Conservation (phyloP, 2,888 invertebrate species). For the Nomada fucata region DNA sequence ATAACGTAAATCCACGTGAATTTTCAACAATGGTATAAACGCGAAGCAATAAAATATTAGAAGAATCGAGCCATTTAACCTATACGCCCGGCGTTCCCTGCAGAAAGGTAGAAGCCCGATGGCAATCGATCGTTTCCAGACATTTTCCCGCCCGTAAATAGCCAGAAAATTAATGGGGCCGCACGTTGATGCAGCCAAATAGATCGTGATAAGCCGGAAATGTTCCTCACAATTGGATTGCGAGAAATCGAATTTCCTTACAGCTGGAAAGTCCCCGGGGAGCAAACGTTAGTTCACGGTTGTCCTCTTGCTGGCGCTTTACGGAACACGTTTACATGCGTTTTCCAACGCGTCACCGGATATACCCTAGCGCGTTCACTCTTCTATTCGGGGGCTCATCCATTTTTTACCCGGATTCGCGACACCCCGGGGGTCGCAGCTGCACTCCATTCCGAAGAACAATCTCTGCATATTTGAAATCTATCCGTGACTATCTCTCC, state of each 20-base stretch:
- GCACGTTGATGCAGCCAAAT: constrained; percentile 24
- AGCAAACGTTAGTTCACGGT: constrained; percentile 51
- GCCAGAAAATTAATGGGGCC: constrained; percentile 32
- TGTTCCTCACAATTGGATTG: constrained; percentile 53
- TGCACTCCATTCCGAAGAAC: constrained; percentile 79
- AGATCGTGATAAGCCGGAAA: constrained; percentile 46
- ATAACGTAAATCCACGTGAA: no score
- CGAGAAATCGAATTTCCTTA: constrained; percentile 65
- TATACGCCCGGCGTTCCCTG: background rate
- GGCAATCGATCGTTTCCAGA: constrained; percentile 27
- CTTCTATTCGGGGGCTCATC: constrained; percentile 62
- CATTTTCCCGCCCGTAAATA: constrained; percentile 25
- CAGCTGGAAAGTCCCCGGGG: constrained; percentile 44
- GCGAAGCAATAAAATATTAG: no score
- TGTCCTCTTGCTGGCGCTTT: constrained; percentile 43
- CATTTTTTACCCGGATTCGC: constrained; percentile 73
- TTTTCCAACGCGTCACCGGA: constrained; percentile 59
- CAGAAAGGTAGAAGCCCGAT: background rate
- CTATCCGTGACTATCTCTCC: constrained; percentile 67
- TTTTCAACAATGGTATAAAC: no score
- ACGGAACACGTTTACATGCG: constrained; percentile 56
- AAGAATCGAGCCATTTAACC: no score
- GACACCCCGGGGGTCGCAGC: constrained; percentile 76
- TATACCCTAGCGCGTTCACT: constrained; percentile 46
- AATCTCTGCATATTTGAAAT: constrained; percentile 82